Conservation (phyloP, 2,113 vertebrate genomes). For the Martes martes region DNA sequence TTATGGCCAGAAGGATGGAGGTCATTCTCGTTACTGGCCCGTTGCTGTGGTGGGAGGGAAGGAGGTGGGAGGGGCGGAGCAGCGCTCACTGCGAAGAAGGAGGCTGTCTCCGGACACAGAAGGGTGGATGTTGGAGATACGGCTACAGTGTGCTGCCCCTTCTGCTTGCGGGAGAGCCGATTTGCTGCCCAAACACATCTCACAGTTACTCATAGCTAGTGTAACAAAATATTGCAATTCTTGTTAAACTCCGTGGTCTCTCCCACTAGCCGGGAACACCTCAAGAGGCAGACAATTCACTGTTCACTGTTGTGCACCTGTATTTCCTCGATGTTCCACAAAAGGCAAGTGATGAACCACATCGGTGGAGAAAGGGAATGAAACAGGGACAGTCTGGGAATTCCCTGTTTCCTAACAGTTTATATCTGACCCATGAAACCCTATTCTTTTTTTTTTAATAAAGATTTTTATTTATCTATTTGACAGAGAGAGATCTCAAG, state of each 20-base stretch:
- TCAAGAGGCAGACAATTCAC: not conserved
- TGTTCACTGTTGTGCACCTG: not conserved
- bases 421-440: not conserved
- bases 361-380: not conserved
- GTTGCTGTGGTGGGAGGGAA: rapidly evolving
- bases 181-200: not conserved
- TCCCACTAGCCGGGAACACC: not conserved
- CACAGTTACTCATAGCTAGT: not conserved
- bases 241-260: not conserved
- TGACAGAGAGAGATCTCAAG: too few relatives aligned
- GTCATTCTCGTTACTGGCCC: too few relatives aligned
- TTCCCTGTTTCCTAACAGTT: not conserved
- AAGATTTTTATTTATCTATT: too few relatives aligned
- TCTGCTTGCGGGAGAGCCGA: not conserved
- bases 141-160: rapidly evolving
- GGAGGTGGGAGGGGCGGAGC: not conserved
- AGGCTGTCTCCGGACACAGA: not conserved
- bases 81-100: too few relatives aligned
- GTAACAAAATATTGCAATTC: not conserved
- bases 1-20: not conserved
- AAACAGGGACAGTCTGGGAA: not conserved
- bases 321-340: not conserved
- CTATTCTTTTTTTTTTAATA: not conserved
- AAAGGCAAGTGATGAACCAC: not conserved
- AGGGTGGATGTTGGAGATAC: too few relatives aligned